Percentiles rank a stretch among this genome's conserved stretches.
Evolutionary conservation across 1,140 invertebrate genomes (phyloP).

Genomic region (Trichogramma pretiosum): DNA sequence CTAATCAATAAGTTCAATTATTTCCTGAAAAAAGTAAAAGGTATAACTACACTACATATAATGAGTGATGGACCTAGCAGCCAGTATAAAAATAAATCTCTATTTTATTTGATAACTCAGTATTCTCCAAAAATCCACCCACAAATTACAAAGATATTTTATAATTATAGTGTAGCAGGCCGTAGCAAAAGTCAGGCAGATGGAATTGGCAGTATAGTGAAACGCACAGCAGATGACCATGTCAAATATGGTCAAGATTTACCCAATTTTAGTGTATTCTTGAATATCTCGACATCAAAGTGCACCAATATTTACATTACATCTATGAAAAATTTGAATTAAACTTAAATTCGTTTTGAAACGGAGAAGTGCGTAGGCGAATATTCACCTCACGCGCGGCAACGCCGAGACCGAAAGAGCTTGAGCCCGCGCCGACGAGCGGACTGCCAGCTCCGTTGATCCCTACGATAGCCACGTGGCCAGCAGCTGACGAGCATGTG

Average conservation of each 20-base stretch:
- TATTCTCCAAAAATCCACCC: not conserved
- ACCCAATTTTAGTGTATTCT: too few relatives aligned
- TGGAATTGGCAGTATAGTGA: slow-evolving; percentile 4
- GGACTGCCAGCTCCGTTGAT: too few relatives aligned
- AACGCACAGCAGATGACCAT: not conserved
- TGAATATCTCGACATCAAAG: too few relatives aligned
- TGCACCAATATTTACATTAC: too few relatives aligned
- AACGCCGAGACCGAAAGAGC: too few relatives aligned
- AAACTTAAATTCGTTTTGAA: too few relatives aligned
- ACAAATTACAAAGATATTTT: slow-evolving; percentile 5
- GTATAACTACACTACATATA: slow-evolving; percentile 23
- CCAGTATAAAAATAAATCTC: slow-evolving; percentile 27
- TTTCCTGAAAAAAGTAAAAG: not conserved
- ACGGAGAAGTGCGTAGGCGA: too few relatives aligned
- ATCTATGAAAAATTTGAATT: too few relatives aligned
- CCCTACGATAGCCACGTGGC: too few relatives aligned
- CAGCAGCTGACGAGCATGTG: too few relatives aligned
- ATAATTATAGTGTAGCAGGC: slow-evolving; percentile 9
- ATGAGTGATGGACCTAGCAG: slow-evolving; percentile 27
- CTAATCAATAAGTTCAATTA: slow-evolving; percentile 1
- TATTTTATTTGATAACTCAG: slow-evolving; percentile 18
- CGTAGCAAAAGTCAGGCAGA: slow-evolving; percentile 9
- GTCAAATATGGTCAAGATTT: slow-evolving; percentile 2
- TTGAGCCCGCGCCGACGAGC: too few relatives aligned
- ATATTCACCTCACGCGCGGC: too few relatives aligned